phyloP scores from a whole-genome alignment of 2,797 vertebrate genomes.

The Tarsius wallacei region DNA sequence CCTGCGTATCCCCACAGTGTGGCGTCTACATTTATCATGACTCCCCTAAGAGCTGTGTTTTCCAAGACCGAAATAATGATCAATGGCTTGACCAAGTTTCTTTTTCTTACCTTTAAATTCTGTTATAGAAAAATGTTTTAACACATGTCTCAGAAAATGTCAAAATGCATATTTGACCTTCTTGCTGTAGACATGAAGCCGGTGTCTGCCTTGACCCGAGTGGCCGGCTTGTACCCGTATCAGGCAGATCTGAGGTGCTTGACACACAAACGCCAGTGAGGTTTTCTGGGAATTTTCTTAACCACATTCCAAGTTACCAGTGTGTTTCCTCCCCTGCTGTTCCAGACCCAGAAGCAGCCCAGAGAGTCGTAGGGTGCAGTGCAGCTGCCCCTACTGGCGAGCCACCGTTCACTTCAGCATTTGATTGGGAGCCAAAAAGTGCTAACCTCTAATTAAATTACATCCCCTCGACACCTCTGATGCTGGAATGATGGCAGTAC shows the following conservation, averaged over 20 bases:
- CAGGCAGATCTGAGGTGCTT: background rate
- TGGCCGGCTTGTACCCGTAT: background rate
- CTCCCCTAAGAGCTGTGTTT: background rate
- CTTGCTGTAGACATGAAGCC: background rate
- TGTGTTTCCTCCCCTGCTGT: slow-evolving; percentile 20
- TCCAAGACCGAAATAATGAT: background rate
- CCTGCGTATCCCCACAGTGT: background rate
- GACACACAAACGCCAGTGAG: no score
- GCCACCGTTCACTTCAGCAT: slow-evolving; percentile 74
- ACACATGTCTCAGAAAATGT: background rate
- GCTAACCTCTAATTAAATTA: slow-evolving; percentile 87
- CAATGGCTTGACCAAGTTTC: background rate
- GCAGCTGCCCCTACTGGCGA: background rate
- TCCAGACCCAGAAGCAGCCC: background rate
- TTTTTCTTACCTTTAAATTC: background rate
- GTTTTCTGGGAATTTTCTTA: background rate
- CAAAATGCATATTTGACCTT: background rate
- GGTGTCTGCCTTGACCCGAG: no score
- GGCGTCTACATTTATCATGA: background rate
- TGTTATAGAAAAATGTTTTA: background rate
- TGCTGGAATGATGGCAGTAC: slow-evolving; percentile 84
- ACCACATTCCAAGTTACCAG: background rate
- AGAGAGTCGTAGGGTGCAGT: background rate
- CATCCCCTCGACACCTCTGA: slow-evolving; percentile 81
- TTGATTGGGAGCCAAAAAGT: slow-evolving; percentile 75